Conservation (phyloP, 2,113 vertebrate species). For the Strix uralensis region DNA sequence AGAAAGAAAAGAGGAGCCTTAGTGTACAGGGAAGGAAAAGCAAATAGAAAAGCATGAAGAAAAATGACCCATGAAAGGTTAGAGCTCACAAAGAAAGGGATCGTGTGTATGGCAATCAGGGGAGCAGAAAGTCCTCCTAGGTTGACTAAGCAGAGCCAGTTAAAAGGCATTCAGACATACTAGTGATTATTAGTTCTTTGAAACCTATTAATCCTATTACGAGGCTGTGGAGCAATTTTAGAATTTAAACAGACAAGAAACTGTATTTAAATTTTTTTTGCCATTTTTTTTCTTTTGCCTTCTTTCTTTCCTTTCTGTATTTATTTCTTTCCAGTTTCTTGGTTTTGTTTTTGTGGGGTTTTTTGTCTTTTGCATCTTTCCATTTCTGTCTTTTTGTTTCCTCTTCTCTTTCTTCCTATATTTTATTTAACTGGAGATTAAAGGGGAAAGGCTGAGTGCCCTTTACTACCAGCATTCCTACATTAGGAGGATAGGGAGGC, state of each 20-base stretch:
- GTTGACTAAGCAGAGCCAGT: conserved; percentile 38
- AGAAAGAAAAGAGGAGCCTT: not conserved
- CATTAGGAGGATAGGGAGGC: not conserved
- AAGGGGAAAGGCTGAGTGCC: not conserved
- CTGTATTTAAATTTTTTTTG: not conserved
- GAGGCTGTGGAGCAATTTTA: not conserved
- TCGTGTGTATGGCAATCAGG: not conserved
- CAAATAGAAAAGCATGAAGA: conserved; percentile 11
- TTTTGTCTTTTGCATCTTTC: not conserved
- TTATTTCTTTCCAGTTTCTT: not conserved
- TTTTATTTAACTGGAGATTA: not conserved
- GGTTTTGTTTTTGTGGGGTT: too few relatives aligned
- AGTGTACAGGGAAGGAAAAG: not conserved
- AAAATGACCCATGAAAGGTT: conserved; percentile 55
- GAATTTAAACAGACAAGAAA: not conserved
- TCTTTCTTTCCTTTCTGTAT: not conserved
- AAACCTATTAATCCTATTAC: conserved; percentile 37
- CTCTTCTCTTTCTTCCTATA: not conserved
- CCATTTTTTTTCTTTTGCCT: not conserved
- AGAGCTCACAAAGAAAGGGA: conserved; percentile 17
- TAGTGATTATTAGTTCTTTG: conserved; percentile 38
- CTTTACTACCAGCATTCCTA: not conserved
- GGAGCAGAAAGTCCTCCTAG: conserved; percentile 55
- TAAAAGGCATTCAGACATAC: conserved; percentile 44
- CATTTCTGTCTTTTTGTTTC: not conserved